These are phyloP conservation scores for Trissolcus japonicus DNA, from an alignment of 2,888 invertebrate genomes.

Conservation along the genomic window DNA sequence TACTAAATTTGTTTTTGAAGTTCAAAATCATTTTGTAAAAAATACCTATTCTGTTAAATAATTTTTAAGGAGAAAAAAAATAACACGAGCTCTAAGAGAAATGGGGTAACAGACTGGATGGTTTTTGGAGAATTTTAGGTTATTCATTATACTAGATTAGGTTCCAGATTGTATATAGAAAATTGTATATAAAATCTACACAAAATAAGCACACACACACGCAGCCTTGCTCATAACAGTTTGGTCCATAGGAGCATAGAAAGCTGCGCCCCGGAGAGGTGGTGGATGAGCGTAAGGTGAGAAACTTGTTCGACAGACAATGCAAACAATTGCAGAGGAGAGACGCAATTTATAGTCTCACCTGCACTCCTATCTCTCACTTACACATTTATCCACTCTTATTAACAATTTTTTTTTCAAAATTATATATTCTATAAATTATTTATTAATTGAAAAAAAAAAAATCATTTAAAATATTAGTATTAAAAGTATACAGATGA, in stretches of 20 bases:
- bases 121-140: conserved; percentile 39
- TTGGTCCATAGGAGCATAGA: conserved; percentile 85
- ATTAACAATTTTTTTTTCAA: conserved; percentile 6
- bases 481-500: not conserved
- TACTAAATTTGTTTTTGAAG: not conserved
- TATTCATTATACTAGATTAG: conserved; percentile 46
- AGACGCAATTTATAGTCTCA: conserved; percentile 61
- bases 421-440: too few species aligned
- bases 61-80: not conserved
- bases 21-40: too few species aligned
- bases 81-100: not conserved
- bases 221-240: conserved; percentile 70
- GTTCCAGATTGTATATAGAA: conserved; percentile 40
- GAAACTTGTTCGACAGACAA: conserved; percentile 64
- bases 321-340: conserved; percentile 46
- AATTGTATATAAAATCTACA: conserved; percentile 51
- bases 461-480: not conserved
- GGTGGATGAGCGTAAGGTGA: conserved; percentile 94
- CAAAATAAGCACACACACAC: conserved; percentile 57
- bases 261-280: conserved; percentile 96
- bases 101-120: conserved; percentile 22
- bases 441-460: not conserved
- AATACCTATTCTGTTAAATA: too few species aligned
- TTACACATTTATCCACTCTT: conserved; percentile 41
- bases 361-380: conserved; percentile 68